A percentile compares a stretch with the other conserved stretches of the same genome.
These are phyloP conservation scores for Anableps anableps DNA, from an alignment of 2,797 vertebrate genomes.

Conservation along the genomic window DNA sequence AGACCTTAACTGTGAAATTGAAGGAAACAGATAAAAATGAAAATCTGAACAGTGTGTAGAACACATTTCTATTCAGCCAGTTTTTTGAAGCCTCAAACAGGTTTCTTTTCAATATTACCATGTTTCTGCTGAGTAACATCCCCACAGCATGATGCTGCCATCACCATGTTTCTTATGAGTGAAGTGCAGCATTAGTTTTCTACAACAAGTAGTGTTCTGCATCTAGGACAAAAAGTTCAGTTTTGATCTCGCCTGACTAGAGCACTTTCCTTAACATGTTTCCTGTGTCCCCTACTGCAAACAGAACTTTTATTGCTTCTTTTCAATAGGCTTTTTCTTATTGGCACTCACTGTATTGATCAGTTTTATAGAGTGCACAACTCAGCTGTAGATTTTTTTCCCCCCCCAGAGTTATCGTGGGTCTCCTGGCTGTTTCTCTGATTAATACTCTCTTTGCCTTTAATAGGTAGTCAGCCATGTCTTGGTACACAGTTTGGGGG, in stretches of 20 bases:
- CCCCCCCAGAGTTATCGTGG: not conserved
- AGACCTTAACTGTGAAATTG: not conserved
- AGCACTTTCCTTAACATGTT: not conserved
- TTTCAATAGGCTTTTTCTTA: not conserved
- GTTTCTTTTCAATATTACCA: slow-evolving; percentile 7
- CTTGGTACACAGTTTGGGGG: not conserved
- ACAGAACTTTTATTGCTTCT: not conserved
- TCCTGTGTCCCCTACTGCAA: not conserved
- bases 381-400: not conserved
- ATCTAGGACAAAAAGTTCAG: not conserved
- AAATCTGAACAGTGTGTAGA: not conserved
- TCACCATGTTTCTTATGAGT: no score
- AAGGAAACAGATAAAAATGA: not conserved
- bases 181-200: no score
- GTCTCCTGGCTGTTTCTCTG: not conserved
- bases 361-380: no score
- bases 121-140: no score
- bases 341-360: not conserved
- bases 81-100: not conserved
- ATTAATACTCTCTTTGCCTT: not conserved
- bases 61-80: not conserved
- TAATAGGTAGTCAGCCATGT: not conserved
- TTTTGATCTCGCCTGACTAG: not conserved
- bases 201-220: not conserved
- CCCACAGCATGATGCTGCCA: no score